Base-by-base conservation (phyloP, 2,113 vertebrate species). In the Toxotes jaculatrix region DNA sequence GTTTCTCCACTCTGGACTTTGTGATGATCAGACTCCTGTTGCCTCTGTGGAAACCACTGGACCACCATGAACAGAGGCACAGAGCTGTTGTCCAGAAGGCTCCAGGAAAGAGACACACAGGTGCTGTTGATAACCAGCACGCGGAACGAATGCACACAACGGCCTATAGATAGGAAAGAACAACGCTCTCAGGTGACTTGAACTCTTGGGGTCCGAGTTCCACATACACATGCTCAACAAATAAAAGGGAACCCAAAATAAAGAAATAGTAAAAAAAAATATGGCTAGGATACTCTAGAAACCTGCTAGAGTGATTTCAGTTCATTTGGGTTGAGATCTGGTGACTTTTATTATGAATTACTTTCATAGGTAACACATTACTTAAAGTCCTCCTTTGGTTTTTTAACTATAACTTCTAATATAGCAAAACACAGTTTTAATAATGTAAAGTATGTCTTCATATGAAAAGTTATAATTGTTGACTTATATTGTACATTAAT, bases 31-130 rank as follows among this genome's bases (percentile, higher is more conserved):
- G 56, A 73, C 57, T 77, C 80, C 66, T 68, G 86, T n/a, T 76
- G 84, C 14, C 64, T 90, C 32, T 94, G 93, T 72, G 94, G 93
- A 72, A 78, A 95, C 98, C 98, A 99, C 85, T 98, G 96, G 2
- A 99, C 87, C 60, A 99, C 90, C 83, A 98, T 96, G 85, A 93
- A 95, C 6, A 89, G 90, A 1, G 96, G 82, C 4, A 42, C 51
- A 0, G 92, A 87, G 16, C 38, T 79, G 8, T 87, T 82, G 62
- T 96, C 91, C 2, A 77, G 62, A 12, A 98, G 88, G 0, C 67
- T 92, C 98, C 98, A 99, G 34, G 94, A 92, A 80, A 99, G 59
- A 51, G 95, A 74, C 45, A 96, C 96, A 84, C 96, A 97, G 12
- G 92, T 96, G 92, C 93, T 96, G 94, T 99, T 99, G 82, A 97